Evolutionary conservation across 2,113 vertebrate genomes (phyloP).

Genomic region (Stomatorhinus ivindoensis): DNA sequence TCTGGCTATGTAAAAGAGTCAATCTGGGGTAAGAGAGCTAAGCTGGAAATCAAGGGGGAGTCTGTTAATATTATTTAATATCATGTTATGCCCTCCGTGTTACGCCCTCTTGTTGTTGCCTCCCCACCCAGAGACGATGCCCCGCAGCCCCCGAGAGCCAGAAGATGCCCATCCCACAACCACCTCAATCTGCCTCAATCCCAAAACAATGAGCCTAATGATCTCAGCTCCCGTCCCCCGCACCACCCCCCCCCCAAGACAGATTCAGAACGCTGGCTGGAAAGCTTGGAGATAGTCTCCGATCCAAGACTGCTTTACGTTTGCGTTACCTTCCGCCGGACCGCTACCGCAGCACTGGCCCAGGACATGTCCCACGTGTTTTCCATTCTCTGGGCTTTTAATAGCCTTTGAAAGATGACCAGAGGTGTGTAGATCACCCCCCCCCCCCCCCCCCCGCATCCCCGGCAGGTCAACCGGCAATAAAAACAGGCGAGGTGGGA

Average conservation of each 20-base stretch:
- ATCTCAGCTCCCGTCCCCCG: background rate
- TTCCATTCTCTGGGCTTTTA: background rate
- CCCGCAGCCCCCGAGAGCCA: background rate
- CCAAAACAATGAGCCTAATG: background rate
- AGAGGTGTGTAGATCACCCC: background rate
- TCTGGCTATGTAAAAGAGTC: background rate
- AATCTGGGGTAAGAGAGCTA: background rate
- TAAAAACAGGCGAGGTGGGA: constrained; percentile 28
- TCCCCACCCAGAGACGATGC: background rate
- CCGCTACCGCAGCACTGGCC: background rate
- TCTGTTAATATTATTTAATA: background rate
- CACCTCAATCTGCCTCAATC: background rate
- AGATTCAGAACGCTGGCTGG: background rate
- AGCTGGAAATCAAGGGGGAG: background rate
- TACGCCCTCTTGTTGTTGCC: background rate
- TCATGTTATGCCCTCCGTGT: background rate
- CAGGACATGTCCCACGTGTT: background rate
- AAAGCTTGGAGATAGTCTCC: background rate
- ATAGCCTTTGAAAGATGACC: constrained; percentile 6
- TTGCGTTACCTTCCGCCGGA: too few relatives aligned
- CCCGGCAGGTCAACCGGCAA: constrained; percentile 23
- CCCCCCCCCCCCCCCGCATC: constrained; percentile 3
- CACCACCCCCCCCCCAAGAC: background rate
- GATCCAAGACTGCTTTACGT: background rate
- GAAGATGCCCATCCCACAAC: background rate